Evolutionary conservation across 2,888 invertebrate species (phyloP).

Genomic region (Eilema caniola): DNA sequence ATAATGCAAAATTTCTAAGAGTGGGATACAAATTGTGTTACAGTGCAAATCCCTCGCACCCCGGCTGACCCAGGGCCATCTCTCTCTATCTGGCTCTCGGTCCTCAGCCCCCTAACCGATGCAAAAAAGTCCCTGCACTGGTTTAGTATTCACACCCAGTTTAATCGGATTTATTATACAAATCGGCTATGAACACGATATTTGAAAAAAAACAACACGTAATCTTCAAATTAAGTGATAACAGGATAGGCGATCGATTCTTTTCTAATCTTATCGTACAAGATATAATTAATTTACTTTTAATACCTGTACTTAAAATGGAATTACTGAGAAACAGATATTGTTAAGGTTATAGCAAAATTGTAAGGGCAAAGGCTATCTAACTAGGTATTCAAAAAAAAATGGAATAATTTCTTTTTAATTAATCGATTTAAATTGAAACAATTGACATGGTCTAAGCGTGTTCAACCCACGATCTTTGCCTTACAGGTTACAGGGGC

Average conservation of each 20-base stretch:
- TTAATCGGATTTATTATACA: constrained; percentile 18
- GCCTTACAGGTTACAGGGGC: too few relatives aligned
- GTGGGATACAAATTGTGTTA: too few relatives aligned
- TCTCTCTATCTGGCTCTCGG: too few relatives aligned
- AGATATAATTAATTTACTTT: constrained; percentile 23
- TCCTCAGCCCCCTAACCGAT: background rate
- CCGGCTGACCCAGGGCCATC: too few relatives aligned
- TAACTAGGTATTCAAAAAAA: background rate
- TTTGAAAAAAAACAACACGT: constrained; percentile 15
- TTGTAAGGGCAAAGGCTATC: background rate
- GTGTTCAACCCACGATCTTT: too few relatives aligned
- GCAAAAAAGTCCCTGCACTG: background rate
- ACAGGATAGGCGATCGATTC: constrained; percentile 19
- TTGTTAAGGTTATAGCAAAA: background rate
- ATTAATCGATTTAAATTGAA: too few relatives aligned
- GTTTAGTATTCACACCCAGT: background rate
- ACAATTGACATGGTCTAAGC: too few relatives aligned
- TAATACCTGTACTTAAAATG: constrained; percentile 18
- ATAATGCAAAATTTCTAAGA: too few relatives aligned
- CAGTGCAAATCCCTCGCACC: too few relatives aligned
- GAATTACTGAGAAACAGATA: constrained; percentile 14
- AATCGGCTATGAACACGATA: constrained; percentile 21
- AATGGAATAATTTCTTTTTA: too few relatives aligned
- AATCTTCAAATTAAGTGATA: constrained; percentile 20
- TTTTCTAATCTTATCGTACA: constrained; percentile 19